Percentiles rank a stretch among this genome's conserved stretches.
phyloP scores from a whole-genome alignment of 2,113 vertebrate species.

The Osmerus eperlanus region DNA sequence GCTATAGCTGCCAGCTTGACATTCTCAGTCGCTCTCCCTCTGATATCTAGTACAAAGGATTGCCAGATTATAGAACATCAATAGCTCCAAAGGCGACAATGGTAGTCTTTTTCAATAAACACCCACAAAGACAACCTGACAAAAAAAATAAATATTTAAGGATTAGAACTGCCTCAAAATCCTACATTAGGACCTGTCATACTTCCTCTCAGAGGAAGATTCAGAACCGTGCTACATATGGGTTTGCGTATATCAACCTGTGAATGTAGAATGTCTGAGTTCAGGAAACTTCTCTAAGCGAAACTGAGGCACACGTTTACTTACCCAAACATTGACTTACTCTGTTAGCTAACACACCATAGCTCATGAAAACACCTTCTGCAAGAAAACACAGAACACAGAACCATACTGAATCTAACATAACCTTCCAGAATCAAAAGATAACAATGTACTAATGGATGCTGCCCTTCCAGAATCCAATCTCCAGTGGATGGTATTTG shows the following conservation, averaged over 20 bases:
- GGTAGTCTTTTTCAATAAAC: neutral
- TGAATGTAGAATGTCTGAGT: too few species aligned
- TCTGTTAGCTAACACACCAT: too few species aligned
- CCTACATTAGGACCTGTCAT: neutral
- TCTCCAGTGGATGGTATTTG: constrained; percentile 20
- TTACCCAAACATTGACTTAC: too few species aligned
- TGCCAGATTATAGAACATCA: constrained; percentile 4
- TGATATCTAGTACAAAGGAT: constrained; percentile 6
- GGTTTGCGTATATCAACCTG: too few species aligned
- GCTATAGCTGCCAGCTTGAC: neutral
- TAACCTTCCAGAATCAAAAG: neutral
- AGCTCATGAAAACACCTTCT: too few species aligned
- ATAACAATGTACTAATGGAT: neutral
- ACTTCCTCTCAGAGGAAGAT: too few species aligned
- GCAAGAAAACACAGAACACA: too few species aligned
- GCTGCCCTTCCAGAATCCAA: constrained; percentile 13
- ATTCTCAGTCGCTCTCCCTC: neutral
- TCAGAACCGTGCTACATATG: too few species aligned
- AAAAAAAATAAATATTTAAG: neutral
- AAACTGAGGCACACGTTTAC: too few species aligned
- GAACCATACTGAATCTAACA: too few species aligned
- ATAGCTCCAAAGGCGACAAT: neutral
- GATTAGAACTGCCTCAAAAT: neutral
- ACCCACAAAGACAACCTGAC: neutral
- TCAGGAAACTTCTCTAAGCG: too few species aligned